Evolutionary conservation across 23 tunicate species (phyloP), one percentile per base, ranked within the genome.

Genomic region (Oikopleura vanhoeffeni): DNA sequence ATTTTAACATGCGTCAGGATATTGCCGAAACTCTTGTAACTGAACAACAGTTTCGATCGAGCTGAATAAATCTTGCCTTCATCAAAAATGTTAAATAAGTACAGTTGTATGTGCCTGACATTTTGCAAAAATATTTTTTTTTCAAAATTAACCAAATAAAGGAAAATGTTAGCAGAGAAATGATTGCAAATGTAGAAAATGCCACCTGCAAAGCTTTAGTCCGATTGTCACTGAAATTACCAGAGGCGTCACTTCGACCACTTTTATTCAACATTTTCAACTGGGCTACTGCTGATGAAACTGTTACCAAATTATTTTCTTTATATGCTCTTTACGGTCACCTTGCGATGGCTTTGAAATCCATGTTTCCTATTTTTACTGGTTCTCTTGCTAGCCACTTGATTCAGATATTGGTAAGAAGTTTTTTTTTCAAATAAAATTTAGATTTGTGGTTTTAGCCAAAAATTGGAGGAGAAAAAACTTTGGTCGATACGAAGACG

Each of bases 281-380:
- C 38, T 71, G 79, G 79, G 79, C 79, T 33, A 30, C 79, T 2
- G 34, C 34, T 2, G 79, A 30, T 28, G 79, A 38, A 32, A 2
- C 79, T 32, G 79, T 30, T 32, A 8, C 18, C 24, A 18, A 30
- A 4, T 38, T 71, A 71, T 71, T 71, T 2, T 30, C 79, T 18
- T 30, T 71, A 2, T 71, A 71, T 30, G 32, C 35, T 13, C 38
- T 71, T 24, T 71, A 71, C 32, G 79, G 38, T 2, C 27, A 71
- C 3, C 2, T 71, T 33, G 35, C 79, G 2, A 38, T 2, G 38
- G 79, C 35, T 38, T 2, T 71, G 38, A 71, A 71, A 30, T 71
- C 79, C 27, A 71, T 71, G 79, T 71, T 71, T 30, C 79, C 35
- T 2, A 71, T 71, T 2, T 71, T 71, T 71, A 71, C 79, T 2